A percentile compares a stretch with the other conserved stretches of the same genome.
Evolutionary conservation across 2,113 vertebrate species (phyloP).

Genomic region (Capricornis sumatraensis): DNA sequence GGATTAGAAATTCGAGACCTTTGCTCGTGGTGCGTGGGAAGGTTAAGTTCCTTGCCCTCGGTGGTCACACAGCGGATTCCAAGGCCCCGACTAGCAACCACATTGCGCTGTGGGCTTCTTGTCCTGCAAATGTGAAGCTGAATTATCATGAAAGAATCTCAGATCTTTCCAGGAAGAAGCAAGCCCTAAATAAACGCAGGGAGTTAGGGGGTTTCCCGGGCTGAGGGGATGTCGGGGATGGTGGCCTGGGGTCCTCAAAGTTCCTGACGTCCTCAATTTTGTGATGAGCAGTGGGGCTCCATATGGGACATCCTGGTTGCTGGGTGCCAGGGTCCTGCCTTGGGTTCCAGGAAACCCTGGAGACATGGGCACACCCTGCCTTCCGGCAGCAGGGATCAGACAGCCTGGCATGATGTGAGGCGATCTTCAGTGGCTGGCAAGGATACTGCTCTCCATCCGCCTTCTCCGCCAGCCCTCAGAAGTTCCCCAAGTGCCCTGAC

Average conservation of each 20-base stretch:
- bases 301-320: neutral
- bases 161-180: neutral
- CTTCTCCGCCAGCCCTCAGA: neutral
- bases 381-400: neutral
- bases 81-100: neutral
- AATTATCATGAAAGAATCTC: neutral
- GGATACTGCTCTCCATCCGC: neutral
- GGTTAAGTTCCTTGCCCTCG: neutral
- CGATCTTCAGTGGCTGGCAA: neutral
- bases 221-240: neutral
- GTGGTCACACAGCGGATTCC: neutral
- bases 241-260: neutral
- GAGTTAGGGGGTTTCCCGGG: neutral
- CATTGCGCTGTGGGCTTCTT: neutral
- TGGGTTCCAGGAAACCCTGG: neutral
- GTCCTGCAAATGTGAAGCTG: neutral
- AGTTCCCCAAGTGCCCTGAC: neutral
- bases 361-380: accelerated
- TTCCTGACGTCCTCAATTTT: neutral
- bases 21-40: neutral
- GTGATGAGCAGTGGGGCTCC: neutral
- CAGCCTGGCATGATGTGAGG: neutral
- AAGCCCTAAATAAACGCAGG: neutral
- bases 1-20: neutral
- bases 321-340: neutral